phyloP scores from a whole-genome alignment of 2,113 vertebrate species.

The Cnemophilus loriae region DNA sequence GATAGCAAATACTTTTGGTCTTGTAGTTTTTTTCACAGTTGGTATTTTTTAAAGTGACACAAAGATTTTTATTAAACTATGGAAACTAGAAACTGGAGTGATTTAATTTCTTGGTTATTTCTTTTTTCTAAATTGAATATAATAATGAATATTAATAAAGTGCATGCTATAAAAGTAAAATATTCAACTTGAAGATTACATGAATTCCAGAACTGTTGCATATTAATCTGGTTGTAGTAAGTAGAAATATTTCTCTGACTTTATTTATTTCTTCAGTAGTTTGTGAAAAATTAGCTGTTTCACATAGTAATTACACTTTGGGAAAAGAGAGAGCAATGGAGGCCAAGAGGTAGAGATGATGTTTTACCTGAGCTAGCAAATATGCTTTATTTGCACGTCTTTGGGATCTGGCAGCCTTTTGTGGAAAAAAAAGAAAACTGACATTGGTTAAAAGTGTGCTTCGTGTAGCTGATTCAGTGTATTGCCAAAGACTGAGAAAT shows the following conservation, averaged over 20 bases:
- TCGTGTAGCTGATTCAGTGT: not conserved
- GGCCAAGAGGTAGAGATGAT: not conserved
- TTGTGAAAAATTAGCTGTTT: not conserved
- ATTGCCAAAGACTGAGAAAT: not conserved
- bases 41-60: not conserved
- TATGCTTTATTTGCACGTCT: not conserved
- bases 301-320: not conserved
- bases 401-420: not conserved
- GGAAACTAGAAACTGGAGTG: not conserved
- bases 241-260: not conserved
- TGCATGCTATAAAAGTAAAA: not conserved
- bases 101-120: not conserved
- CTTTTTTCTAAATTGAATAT: not conserved
- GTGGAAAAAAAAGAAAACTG: not conserved
- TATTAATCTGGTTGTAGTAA: not conserved
- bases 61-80: not conserved
- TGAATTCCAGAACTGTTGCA: not conserved
- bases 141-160: not conserved
- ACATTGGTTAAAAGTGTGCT: not conserved
- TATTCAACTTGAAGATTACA: not conserved
- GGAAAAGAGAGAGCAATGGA: not conserved
- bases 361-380: not conserved
- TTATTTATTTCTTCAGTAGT: not conserved
- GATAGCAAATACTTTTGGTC: not conserved
- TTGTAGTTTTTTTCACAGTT: not conserved